phyloP scores from a whole-genome alignment of 2,113 vertebrate genomes.

The Leptodactylus fuscus region DNA sequence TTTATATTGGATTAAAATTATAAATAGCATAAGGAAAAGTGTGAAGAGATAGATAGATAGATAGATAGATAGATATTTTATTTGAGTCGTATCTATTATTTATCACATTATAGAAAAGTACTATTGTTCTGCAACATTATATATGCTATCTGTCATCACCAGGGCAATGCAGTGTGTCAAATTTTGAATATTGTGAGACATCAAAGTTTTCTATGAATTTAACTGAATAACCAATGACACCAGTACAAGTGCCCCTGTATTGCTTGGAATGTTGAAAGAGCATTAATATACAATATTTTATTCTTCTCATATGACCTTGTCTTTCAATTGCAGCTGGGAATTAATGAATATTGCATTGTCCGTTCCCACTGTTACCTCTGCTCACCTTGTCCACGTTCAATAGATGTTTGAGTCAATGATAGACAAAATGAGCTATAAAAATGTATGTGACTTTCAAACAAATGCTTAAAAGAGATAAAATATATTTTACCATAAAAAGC shows the following conservation, averaged over 20 bases:
- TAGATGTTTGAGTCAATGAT: not conserved
- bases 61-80: no score
- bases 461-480: not conserved
- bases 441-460: slow-evolving; percentile 17
- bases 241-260: not conserved
- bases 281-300: slow-evolving; percentile 18
- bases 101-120: no score
- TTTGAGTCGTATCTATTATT: no score
- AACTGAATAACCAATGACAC: not conserved
- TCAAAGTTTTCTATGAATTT: not conserved
- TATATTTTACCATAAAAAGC: not conserved
- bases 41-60: no score
- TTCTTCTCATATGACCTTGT: slow-evolving; percentile 35
- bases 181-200: not conserved
- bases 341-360: slow-evolving; percentile 33
- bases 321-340: not conserved
- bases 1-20: no score
- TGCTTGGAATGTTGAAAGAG: not conserved
- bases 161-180: not conserved
- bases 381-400: not conserved
- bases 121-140: no score
- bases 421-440: slow-evolving; percentile 18
- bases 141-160: no score
- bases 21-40: no score
- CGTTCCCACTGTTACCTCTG: not conserved